These are phyloP conservation scores for Cichladusa arquata DNA, from an alignment of 2,113 vertebrate genomes.

Conservation along the genomic window DNA sequence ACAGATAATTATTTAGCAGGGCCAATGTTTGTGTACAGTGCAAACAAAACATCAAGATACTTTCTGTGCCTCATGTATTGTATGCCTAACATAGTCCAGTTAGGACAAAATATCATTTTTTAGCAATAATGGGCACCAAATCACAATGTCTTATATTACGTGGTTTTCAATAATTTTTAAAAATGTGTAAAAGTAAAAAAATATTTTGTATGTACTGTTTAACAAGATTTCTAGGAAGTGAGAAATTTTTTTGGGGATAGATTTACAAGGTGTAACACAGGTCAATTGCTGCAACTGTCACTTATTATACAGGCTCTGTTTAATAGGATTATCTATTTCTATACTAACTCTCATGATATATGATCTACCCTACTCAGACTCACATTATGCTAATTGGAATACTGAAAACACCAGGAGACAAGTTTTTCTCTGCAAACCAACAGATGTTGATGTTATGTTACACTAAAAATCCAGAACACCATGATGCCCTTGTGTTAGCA, in stretches of 20 bases:
- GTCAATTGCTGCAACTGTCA: background rate
- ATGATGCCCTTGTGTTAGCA: background rate
- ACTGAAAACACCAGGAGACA: background rate
- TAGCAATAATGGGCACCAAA: background rate
- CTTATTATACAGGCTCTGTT: background rate
- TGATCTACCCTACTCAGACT: background rate
- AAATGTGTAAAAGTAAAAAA: background rate
- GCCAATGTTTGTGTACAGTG: background rate
- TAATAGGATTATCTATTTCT: background rate
- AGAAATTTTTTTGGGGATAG: background rate
- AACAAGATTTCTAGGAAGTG: background rate
- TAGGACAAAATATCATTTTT: background rate
- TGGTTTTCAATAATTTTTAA: background rate
- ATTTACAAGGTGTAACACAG: background rate
- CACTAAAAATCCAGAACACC: background rate
- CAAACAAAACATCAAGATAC: background rate
- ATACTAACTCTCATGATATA: background rate
- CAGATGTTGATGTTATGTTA: background rate
- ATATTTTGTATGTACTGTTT: background rate
- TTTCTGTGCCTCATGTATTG: background rate
- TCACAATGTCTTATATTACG: background rate
- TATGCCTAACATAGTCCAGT: background rate
- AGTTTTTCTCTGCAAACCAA: background rate
- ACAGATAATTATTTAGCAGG: background rate
- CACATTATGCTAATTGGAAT: accelerated